Evolutionary conservation across 1,140 invertebrate species (phyloP).

Genomic region (Drosophila repletoides): DNA sequence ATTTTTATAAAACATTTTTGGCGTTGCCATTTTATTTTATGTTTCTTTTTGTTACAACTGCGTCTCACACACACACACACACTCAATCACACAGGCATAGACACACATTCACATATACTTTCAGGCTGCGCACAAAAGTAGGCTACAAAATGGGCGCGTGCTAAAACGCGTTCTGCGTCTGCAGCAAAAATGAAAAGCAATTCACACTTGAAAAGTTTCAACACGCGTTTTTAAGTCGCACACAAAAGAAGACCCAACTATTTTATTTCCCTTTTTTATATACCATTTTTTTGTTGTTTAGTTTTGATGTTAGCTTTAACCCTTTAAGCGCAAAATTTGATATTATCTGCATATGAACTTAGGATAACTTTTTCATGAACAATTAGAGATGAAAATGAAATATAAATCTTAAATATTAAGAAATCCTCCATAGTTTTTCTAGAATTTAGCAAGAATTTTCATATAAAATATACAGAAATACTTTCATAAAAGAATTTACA

Average conservation of each 20-base stretch:
- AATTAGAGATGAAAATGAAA: no score
- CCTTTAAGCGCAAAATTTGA: slow-evolving; percentile 2
- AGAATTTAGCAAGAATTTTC: no score
- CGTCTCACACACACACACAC: slow-evolving; percentile 35
- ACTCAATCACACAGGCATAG: background rate
- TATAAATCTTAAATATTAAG: no score
- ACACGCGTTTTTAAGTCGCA: slow-evolving; percentile 74
- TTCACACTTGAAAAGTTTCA: slow-evolving; percentile 78
- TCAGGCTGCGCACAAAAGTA: slow-evolving; percentile 48
- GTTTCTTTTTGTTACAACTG: slow-evolving; percentile 78
- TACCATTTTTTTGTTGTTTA: slow-evolving; percentile 12
- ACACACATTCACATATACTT: background rate
- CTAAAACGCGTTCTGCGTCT: slow-evolving; percentile 50
- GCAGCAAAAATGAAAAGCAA: slow-evolving; percentile 74
- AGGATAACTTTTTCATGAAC: no score
- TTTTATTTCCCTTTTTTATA: slow-evolving; percentile 30
- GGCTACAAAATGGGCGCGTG: slow-evolving; percentile 49
- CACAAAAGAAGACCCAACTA: slow-evolving; percentile 64
- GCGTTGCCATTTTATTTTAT: slow-evolving; percentile 77
- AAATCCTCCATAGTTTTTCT: no score
- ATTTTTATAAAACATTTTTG: slow-evolving; percentile 80
- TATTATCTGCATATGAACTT: no score
- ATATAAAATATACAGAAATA: no score
- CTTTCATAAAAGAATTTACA: no score
- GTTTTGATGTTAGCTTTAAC: slow-evolving; percentile 8